Evolutionary conservation across 2,797 vertebrate genomes (phyloP).

Genomic region (Mionectes olivaceus): DNA sequence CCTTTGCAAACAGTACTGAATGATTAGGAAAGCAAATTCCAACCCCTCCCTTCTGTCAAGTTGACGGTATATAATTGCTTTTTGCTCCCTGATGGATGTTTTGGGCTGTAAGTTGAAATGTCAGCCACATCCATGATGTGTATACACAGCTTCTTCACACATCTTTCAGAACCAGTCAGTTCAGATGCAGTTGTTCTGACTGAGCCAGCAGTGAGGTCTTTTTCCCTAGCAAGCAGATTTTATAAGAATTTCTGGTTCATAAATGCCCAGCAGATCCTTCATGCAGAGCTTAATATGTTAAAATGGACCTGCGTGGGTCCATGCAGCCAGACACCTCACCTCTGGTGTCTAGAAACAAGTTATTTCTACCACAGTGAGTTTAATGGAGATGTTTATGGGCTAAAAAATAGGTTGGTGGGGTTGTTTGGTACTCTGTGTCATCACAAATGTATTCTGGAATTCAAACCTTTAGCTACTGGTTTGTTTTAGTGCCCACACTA

Average conservation of each 20-base stretch:
- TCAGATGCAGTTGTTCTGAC: neutral
- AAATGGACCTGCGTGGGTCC: neutral
- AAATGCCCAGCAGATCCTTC: neutral
- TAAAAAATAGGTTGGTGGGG: neutral
- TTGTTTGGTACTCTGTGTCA: neutral
- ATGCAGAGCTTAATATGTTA: neutral
- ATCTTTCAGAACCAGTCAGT: conserved; percentile 3
- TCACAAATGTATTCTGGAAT: neutral
- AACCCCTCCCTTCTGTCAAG: conserved; percentile 1
- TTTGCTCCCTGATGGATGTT: neutral
- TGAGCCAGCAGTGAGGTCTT: neutral
- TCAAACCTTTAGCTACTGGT: neutral
- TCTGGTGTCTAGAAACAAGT: neutral
- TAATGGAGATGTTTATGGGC: neutral
- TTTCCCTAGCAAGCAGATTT: neutral
- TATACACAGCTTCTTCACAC: neutral
- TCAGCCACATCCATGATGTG: neutral
- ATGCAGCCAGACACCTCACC: neutral
- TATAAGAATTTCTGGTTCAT: neutral
- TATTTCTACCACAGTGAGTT: neutral
- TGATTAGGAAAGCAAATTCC: conserved; percentile 38
- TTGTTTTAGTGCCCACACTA: neutral
- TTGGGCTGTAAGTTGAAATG: conserved; percentile 5
- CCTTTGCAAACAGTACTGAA: neutral
- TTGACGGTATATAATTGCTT: neutral